These are phyloP conservation scores for Cranoglanis bouderius DNA, from an alignment of 2,113 vertebrate species.

Conservation along the genomic window DNA sequence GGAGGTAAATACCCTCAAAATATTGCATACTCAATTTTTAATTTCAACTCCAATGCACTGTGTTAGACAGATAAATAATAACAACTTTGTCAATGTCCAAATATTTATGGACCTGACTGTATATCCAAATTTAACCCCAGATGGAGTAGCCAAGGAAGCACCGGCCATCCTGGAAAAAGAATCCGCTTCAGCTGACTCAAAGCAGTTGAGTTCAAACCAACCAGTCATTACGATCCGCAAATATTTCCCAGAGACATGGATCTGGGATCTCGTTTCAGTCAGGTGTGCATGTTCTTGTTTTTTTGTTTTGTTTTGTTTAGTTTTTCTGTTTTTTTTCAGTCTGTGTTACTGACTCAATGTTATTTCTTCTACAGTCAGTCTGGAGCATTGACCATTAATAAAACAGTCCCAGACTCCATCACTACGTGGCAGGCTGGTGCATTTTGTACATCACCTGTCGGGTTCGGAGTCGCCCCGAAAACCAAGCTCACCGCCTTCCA, in stretches of 20 bases:
- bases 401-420: constrained; percentile 81
- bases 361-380: not conserved
- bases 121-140: not conserved
- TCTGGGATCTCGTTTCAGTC: constrained; percentile 81
- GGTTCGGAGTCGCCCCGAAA: constrained; percentile 80
- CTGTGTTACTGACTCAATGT: not conserved
- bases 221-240: constrained; percentile 69
- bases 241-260: constrained; percentile 88
- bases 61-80: not conserved
- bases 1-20: not conserved
- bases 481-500: constrained; percentile 73
- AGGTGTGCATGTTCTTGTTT: constrained; percentile 71
- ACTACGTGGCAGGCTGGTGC: constrained; percentile 83
- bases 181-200: not conserved
- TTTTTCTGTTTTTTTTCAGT: not conserved
- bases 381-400: constrained; percentile 15
- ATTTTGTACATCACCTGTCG: constrained; percentile 80
- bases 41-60: not conserved
- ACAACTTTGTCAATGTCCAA: not conserved
- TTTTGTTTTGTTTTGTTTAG: not conserved
- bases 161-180: rapidly evolving
- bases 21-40: not conserved
- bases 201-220: not conserved
- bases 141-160: not conserved
- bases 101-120: not conserved